phyloP scores from a whole-genome alignment of 2,113 vertebrate genomes.

The Antechinus stuartii region DNA sequence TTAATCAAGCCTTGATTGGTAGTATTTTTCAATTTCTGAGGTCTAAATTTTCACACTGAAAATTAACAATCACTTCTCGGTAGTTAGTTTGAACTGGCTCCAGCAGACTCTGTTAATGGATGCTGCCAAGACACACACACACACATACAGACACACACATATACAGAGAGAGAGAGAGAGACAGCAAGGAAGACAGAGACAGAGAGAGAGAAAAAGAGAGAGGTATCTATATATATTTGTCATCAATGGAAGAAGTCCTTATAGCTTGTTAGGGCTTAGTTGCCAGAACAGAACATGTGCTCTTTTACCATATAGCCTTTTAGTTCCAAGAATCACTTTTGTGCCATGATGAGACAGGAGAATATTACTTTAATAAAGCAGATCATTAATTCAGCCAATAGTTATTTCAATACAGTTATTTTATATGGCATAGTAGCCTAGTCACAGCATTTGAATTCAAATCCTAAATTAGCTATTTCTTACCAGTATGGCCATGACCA shows the following conservation, averaged over 20 bases:
- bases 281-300: not conserved
- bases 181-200: too few species aligned
- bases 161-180: too few species aligned
- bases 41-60: not conserved
- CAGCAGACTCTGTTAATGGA: not conserved
- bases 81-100: not conserved
- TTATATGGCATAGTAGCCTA: not conserved
- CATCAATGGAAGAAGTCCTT: not conserved
- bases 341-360: not conserved
- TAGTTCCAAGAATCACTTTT: not conserved
- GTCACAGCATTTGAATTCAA: not conserved
- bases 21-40: not conserved
- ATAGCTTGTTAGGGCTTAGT: not conserved
- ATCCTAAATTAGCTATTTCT: not conserved
- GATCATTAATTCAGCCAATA: not conserved
- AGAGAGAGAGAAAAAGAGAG: too few species aligned
- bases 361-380: not conserved
- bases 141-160: too few species aligned
- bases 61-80: not conserved
- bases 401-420: not conserved
- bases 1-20: not conserved
- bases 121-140: not conserved
- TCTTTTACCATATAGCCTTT: not conserved
- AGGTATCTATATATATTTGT: not conserved
- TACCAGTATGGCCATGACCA: not conserved